phyloP scores from a whole-genome alignment of 2,888 invertebrate genomes.

The Stramonita haemastoma region DNA sequence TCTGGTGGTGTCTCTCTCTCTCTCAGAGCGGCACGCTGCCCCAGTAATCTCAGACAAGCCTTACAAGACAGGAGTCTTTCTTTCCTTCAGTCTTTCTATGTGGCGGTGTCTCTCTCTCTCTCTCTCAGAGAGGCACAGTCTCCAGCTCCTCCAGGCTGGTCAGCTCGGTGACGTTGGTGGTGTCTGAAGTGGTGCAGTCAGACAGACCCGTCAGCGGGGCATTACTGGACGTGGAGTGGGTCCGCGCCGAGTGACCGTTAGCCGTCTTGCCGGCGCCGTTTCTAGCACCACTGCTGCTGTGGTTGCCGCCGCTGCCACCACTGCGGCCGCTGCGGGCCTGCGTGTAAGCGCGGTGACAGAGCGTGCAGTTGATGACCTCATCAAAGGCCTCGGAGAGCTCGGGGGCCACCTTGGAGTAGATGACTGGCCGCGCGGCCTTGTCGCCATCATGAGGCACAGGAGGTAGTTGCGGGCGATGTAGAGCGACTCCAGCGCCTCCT shows the following conservation, averaged over 20 bases:
- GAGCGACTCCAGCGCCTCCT: conserved; percentile 38
- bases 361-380: conserved; percentile 70
- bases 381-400: conserved; percentile 68
- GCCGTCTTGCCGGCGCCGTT: neutral
- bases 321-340: conserved; percentile 3
- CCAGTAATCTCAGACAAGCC: no score
- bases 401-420: conserved; percentile 67
- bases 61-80: no score
- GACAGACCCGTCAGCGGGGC: conserved; percentile 37
- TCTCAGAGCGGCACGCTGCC: no score
- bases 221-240: conserved; percentile 38
- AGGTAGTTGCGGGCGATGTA: conserved; percentile 52
- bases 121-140: neutral
- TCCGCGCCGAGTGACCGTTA: neutral
- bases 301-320: neutral
- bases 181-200: conserved; percentile 13
- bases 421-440: conserved; percentile 65
- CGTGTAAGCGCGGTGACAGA: conserved; percentile 51
- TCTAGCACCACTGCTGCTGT: neutral
- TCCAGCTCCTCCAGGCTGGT: conserved; percentile 3
- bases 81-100: neutral
- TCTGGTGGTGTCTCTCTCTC: no score
- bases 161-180: neutral
- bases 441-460: conserved; percentile 61
- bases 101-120: no score